Evolutionary conservation across 2,888 invertebrate species (phyloP), one percentile per base, ranked within the genome.

Genomic region (Melipona beecheii): DNA sequence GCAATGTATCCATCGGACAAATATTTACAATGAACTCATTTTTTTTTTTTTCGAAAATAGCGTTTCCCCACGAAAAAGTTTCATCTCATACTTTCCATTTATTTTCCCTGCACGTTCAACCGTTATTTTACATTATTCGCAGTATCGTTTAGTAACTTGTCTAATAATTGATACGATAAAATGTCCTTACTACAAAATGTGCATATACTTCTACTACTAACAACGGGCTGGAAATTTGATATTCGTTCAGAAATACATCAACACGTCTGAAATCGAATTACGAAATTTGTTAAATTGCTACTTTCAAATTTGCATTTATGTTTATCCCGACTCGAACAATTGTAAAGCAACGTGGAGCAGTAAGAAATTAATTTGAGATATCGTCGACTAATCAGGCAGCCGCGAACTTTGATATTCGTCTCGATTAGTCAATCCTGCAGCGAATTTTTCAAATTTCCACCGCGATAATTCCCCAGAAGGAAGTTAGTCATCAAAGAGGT

Each of bases 11-110:
- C n/a, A 2, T 13, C n/a, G 5, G n/a, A 15, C 13, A 56, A 56
- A 5, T 56, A 56, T 56, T 56, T 56, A 13, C 4, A n/a, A n/a
- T 56, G n/a, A 56, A 56, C 13, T 56, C 11, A 13, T n/a, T 56
- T 56, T 36, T 36, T 9, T 9, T 9, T 9, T 43, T 43, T 43
- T 43, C 9, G 43, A 43, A 43, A 43, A 43, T 43, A 43, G 9
- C 2, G 9, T 43, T 43, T 27, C 13, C 13, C 2, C n/a, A 56
- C 21, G 4, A 2, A n/a, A n/a, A 15, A 56, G 5, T 21, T n/a
- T n/a, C 15, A n/a, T 56, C n/a, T 56, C n/a, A 56, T 56, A 56
- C n/a, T 56, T 56, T 56, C n/a, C 56, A n/a, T 56, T 56, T 56
- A 56, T 56, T 56, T 56, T 43, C 43, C 43, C 9, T 43, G 43